phyloP scores from a whole-genome alignment of 2,888 invertebrate species.

The Noctuana brunneofusca region DNA sequence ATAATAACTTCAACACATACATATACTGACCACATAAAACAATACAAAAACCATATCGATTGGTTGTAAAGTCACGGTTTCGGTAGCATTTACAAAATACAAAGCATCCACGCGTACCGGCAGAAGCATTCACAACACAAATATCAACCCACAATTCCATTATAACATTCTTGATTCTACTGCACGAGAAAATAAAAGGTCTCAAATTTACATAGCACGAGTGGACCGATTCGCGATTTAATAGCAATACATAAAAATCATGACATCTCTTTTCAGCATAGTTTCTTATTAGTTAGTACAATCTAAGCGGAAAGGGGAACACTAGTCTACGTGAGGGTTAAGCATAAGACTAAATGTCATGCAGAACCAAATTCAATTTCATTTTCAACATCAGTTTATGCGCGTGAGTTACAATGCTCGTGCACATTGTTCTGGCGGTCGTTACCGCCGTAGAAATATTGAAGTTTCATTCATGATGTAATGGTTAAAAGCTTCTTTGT shows the following conservation, averaged over 20 bases:
- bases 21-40: not conserved
- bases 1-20: too few species aligned
- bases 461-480: conserved; percentile 25
- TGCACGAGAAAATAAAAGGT: conserved; percentile 66
- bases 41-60: conserved; percentile 63
- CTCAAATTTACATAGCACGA: conserved; percentile 70
- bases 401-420: conserved; percentile 66
- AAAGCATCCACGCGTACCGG: conserved; percentile 55
- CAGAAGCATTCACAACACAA: conserved; percentile 58
- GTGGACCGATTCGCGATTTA: conserved; percentile 53
- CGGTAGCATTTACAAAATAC: conserved; percentile 53
- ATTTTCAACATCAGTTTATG: conserved; percentile 66
- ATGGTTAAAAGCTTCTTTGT: not conserved
- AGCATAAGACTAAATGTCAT: conserved; percentile 65
- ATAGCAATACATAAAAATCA: conserved; percentile 52
- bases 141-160: conserved; percentile 58
- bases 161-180: conserved; percentile 55
- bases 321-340: conserved; percentile 56
- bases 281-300: conserved; percentile 41
- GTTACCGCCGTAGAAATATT: conserved; percentile 36
- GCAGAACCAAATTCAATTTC: conserved; percentile 68
- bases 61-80: conserved; percentile 42
- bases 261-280: conserved; percentile 58
- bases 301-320: conserved; percentile 52
- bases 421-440: conserved; percentile 49